Conservation (phyloP, 2,888 invertebrate species). For the Actias luna region DNA sequence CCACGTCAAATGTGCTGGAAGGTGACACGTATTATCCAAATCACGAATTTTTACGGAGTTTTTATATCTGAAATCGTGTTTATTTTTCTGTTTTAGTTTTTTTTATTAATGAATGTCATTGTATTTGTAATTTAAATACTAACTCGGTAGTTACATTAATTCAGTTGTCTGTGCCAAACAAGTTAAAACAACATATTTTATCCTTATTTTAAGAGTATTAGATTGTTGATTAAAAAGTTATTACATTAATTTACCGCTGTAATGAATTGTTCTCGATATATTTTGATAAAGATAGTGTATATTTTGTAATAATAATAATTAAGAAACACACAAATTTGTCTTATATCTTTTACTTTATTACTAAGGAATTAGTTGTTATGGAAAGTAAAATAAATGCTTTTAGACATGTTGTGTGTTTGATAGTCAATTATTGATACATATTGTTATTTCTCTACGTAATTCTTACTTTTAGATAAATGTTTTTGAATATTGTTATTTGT, state of each 20-base stretch:
- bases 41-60: constrained; percentile 19
- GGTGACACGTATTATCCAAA: constrained; percentile 80
- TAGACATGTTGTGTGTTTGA: too few relatives aligned
- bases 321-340: not conserved
- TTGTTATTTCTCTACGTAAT: too few relatives aligned
- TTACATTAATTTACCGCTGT: not conserved
- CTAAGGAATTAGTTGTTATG: too few relatives aligned
- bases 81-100: not conserved
- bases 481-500: too few relatives aligned
- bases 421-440: too few relatives aligned
- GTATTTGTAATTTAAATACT: not conserved
- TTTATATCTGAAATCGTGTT: not conserved
- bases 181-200: not conserved
- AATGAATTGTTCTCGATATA: not conserved
- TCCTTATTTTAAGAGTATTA: not conserved
- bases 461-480: too few relatives aligned
- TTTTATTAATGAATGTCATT: not conserved
- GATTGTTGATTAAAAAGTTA: not conserved
- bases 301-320: not conserved
- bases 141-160: not conserved
- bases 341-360: not conserved
- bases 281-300: not conserved
- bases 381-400: not conserved
- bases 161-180: not conserved
- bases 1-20: constrained; percentile 81